Evolutionary conservation across 2,113 vertebrate genomes (phyloP).

Genomic region (Mellivora capensis): DNA sequence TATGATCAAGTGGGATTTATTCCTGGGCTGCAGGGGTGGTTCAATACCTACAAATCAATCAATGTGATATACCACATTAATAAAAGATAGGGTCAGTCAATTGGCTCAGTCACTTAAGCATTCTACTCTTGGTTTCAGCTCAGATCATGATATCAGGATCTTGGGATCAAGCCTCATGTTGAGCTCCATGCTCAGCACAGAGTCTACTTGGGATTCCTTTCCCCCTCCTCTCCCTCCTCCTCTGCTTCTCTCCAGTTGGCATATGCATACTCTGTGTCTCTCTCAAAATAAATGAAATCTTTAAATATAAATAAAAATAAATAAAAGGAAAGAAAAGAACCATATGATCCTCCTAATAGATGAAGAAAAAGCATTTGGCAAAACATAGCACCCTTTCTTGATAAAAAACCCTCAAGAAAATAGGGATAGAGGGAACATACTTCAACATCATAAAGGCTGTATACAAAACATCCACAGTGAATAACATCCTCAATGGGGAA

Average conservation of each 20-base stretch:
- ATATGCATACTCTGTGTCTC: not conserved
- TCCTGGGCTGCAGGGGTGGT: not conserved
- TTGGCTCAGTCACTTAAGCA: not conserved
- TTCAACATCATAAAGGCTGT: not conserved
- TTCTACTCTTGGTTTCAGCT: not conserved
- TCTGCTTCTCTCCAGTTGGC: not conserved
- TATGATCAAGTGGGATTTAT: not conserved
- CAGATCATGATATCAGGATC: not conserved
- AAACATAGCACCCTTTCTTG: not conserved
- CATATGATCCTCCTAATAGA: not conserved
- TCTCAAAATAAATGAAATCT: too few species aligned
- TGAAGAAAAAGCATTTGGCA: not conserved
- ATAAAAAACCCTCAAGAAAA: not conserved
- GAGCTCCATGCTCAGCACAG: not conserved
- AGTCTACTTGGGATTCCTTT: not conserved
- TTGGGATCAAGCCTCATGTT: not conserved
- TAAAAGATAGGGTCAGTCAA: not conserved
- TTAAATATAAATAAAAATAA: too few species aligned
- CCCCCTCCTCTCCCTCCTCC: not conserved
- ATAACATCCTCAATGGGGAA: not conserved
- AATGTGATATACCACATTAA: not conserved
- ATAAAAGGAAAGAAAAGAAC: too few species aligned
- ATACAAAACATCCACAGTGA: not conserved
- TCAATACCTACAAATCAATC: not conserved
- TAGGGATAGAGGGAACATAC: not conserved